phyloP scores from a whole-genome alignment of 2,797 vertebrate species.

The Sardinella longiceps region DNA sequence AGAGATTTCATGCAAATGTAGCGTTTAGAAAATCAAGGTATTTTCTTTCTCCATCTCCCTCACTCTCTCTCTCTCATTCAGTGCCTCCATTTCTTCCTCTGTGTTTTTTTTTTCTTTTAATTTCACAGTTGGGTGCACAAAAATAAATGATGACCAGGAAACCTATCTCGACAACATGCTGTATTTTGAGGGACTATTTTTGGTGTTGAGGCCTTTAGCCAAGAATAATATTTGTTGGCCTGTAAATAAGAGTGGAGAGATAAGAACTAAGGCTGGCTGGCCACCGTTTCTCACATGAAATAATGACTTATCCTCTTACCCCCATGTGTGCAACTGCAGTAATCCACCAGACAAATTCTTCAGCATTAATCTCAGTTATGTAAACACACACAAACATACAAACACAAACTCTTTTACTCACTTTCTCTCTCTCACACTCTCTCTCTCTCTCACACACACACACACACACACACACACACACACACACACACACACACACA shows the following conservation, averaged over 20 bases:
- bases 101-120: constrained; percentile 64
- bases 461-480: neutral
- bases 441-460: neutral
- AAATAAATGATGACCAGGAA: constrained; percentile 66
- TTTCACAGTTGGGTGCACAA: constrained; percentile 72
- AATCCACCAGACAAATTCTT: constrained; percentile 18
- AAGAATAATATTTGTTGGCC: constrained; percentile 39
- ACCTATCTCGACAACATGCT: constrained; percentile 52
- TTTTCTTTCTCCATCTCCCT: constrained; percentile 28
- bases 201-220: constrained; percentile 43
- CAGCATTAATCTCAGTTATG: constrained; percentile 22
- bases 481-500: neutral
- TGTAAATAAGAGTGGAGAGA: constrained; percentile 15
- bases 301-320: constrained; percentile 13
- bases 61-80: constrained; percentile 35
- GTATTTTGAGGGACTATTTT: constrained; percentile 41
- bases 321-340: constrained; percentile 13
- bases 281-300: constrained; percentile 20
- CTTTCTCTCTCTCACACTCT: neutral
- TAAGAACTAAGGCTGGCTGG: constrained; percentile 32
- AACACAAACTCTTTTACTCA: neutral
- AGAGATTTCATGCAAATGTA: constrained; percentile 48
- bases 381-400: constrained; percentile 6
- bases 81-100: constrained; percentile 49
- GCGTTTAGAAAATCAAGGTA: constrained; percentile 54